Evolutionary conservation across 2,797 vertebrate genomes (phyloP).

Genomic region (Enteromius treurensis): DNA sequence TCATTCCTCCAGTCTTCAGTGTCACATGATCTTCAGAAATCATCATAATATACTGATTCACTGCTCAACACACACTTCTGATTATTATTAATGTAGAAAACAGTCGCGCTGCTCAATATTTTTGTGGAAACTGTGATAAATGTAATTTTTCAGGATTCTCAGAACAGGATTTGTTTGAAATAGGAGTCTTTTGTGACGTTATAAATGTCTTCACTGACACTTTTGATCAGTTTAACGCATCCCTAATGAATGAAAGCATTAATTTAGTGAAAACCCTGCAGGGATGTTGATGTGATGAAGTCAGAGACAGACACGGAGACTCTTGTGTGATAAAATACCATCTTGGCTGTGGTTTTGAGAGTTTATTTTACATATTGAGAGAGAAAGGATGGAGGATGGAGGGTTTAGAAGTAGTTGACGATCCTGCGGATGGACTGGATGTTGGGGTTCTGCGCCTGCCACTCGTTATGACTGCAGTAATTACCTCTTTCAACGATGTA

Average conservation of each 20-base stretch:
- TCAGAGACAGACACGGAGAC: constrained; percentile 45
- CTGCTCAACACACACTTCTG: not conserved
- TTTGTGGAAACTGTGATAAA: not conserved
- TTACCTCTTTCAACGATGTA: constrained; percentile 89
- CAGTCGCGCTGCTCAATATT: not conserved
- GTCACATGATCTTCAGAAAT: constrained; percentile 21
- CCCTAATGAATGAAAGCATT: not conserved
- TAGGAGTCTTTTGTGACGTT: not conserved
- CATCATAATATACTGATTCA: rapidly evolving
- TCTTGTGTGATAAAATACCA: constrained; percentile 70
- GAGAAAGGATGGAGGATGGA: constrained; percentile 16
- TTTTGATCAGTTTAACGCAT: not conserved
- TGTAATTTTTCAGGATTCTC: not conserved
- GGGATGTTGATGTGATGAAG: not conserved
- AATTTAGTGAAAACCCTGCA: no score
- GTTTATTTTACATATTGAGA: constrained; percentile 53
- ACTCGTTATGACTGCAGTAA: constrained; percentile 83
- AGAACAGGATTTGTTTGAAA: not conserved
- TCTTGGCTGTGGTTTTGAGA: constrained; percentile 52
- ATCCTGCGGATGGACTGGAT: constrained; percentile 90
- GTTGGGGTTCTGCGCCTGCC: constrained; percentile 86
- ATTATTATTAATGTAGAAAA: not conserved
- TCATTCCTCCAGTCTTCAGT: constrained; percentile 18
- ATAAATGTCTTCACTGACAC: not conserved
- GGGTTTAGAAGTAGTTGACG: constrained; percentile 88